Evolutionary conservation across 2,797 vertebrate genomes (phyloP), one percentile per base, ranked within the genome.

Genomic region (Enteromius trimaculatus): DNA sequence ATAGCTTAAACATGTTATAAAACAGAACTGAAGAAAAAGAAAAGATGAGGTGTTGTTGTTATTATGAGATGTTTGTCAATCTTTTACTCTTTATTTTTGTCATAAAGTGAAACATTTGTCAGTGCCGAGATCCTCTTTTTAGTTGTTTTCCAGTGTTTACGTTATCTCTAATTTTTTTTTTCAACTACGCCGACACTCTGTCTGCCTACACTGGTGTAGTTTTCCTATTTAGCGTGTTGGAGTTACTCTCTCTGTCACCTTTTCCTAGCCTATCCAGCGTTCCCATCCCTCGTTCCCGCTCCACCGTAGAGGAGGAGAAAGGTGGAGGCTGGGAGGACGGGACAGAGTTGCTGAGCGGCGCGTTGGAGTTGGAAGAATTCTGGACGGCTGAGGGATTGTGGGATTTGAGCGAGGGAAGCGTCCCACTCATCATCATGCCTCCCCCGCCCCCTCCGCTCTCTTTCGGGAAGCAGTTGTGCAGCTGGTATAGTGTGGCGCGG

Each of bases 381-480:
- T 86, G 90, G 53, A 84, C 86, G 87, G 16, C 92, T 89, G 95
- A 94, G 88, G 91, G 96, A 92, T 94, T 97, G 90, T 95, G 94
- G 82, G 95, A 95, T 89, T 96, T 96, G 82, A 95, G 93, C 1
- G 94, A 95, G 72, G 95, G 95, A 51, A 95, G 92, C 2, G 95
- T 95, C 16, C 95, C 95, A 3, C 94, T 95, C 93, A 95, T 93
- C 92, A 95, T 92, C 88, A 94, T 93, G 21, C 86, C 85, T 5
- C 92, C 92, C 17, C 93, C 91, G 0, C 90, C 92, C 29, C 92
- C 93, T 2, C 91, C 92, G 13, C 92, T 92, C 34, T 95, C 96
- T 90, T 97, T 97, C 70, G 96, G 96, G 90, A 97, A 97, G 93
- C 96, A 96, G 91, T 98, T 97, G 94, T 98, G 97, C 85, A 98